Conservation (phyloP, 2,113 vertebrate genomes). For the Alethe diademata region DNA sequence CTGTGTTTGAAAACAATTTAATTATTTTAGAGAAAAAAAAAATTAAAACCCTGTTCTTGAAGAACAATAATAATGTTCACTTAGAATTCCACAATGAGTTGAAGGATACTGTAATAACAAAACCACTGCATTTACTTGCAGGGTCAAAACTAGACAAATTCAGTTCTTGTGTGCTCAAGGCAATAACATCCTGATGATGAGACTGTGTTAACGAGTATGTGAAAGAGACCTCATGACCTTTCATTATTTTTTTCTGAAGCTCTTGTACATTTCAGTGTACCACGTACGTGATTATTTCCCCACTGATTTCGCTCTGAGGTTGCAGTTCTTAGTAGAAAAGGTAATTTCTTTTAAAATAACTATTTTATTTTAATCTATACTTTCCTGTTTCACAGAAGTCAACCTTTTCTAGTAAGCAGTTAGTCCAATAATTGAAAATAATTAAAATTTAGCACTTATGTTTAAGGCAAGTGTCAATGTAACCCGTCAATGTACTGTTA, state of each 20-base stretch:
- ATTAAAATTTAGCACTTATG: neutral
- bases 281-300: neutral
- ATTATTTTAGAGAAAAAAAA: neutral
- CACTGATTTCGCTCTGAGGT: neutral
- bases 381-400: neutral
- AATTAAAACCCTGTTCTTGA: neutral
- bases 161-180: neutral
- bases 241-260: neutral
- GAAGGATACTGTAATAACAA: neutral
- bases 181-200: slow-evolving; percentile 7
- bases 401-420: neutral
- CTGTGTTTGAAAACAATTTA: neutral
- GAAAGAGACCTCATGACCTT: neutral
- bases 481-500: neutral
- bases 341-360: neutral
- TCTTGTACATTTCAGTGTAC: neutral
- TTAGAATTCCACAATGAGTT: neutral
- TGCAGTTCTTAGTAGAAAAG: neutral
- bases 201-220: neutral
- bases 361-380: neutral
- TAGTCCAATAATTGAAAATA: neutral
- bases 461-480: neutral
- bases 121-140: neutral
- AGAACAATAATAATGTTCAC: neutral
- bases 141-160: neutral